These are phyloP conservation scores for Bellardia pandia DNA, from an alignment of 2,888 invertebrate species.

Conservation along the genomic window DNA sequence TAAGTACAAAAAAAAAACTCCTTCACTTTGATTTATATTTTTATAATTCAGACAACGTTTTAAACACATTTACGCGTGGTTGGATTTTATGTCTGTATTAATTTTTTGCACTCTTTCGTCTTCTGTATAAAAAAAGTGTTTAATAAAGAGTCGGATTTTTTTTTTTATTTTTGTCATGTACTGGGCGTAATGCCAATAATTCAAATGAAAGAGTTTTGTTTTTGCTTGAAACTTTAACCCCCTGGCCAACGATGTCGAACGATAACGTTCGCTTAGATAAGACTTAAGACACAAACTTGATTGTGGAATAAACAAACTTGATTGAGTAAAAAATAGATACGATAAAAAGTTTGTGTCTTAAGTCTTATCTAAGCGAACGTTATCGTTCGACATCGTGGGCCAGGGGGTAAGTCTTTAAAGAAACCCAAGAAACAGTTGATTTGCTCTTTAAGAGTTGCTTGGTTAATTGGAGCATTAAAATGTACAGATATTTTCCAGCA, in stretches of 20 bases:
- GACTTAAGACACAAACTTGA: too few species aligned
- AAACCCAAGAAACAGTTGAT: background rate
- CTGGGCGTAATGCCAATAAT: slow-evolving; percentile 56
- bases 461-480: slow-evolving; percentile 56
- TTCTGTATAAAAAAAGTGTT: slow-evolving; percentile 7
- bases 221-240: background rate
- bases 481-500: background rate
- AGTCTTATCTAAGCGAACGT: too few species aligned
- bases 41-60: slow-evolving; percentile 68
- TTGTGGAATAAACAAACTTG: too few species aligned
- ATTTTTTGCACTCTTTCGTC: slow-evolving; percentile 4
- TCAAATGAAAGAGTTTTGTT: slow-evolving; percentile 40
- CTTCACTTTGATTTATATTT: slow-evolving; percentile 22
- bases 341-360: too few species aligned
- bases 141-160: slow-evolving; percentile 6
- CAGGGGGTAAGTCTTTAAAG: slow-evolving; percentile 30
- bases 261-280: too few species aligned
- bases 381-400: too few species aligned
- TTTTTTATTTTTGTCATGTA: background rate
- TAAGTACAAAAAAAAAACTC: background rate
- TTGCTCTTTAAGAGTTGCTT: slow-evolving; percentile 5
- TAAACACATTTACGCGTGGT: slow-evolving; percentile 61
- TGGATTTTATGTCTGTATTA: slow-evolving; percentile 46
- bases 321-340: too few species aligned
- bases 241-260: too few species aligned